Evolutionary conservation across 2,888 invertebrate species (phyloP), one percentile per base, ranked within the genome.

Genomic region (Autographa pulchrina): DNA sequence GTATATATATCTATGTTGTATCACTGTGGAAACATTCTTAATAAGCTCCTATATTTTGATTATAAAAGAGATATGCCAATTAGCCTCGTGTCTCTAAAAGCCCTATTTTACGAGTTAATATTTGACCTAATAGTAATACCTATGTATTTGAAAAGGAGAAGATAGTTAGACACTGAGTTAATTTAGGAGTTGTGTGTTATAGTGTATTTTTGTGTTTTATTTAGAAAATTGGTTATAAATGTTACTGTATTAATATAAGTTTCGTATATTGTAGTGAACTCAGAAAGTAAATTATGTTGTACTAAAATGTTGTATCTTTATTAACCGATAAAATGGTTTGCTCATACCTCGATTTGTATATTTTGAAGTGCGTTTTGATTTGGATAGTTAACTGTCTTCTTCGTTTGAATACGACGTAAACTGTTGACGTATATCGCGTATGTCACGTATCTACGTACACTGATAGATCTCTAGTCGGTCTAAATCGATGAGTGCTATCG

Each of bases 401-500:
- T 74, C 72, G 71, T 79, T 81, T 80, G 72, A 75, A 80, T 78
- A 70, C 74, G 48, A 70, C 82, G 79, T 82, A 80, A 82, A 81
- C 54, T 67, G 48, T 48, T 48, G 6, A 79, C 68, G 77, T 81
- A 79, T 83, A 74, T 70, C 65, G 70, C 54, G 81, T 86, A 85
- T 75, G 25, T 25, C 65, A 71, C 54, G 81, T 86, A 85, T 75
- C 77, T 83, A 81, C 78, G 79, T 86, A 81, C 87, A 86, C 87
- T 85, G 70, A 87, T 89, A 90, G 91, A 89, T 91, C 89, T 94
- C 94, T 94, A 94, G 95, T 96, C 95, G 94, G 93, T 94, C 92
- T 91, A 87, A 86, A 85, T 84, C 81, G 88, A 88, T 87, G 90
- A 91, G 93, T 93, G 93, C 93, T 93, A 93, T 93, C 94, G 94